Percentiles rank a stretch among this genome's conserved stretches.
Conservation (phyloP, 2,888 invertebrate genomes). For the Parthenolecanium corni region DNA sequence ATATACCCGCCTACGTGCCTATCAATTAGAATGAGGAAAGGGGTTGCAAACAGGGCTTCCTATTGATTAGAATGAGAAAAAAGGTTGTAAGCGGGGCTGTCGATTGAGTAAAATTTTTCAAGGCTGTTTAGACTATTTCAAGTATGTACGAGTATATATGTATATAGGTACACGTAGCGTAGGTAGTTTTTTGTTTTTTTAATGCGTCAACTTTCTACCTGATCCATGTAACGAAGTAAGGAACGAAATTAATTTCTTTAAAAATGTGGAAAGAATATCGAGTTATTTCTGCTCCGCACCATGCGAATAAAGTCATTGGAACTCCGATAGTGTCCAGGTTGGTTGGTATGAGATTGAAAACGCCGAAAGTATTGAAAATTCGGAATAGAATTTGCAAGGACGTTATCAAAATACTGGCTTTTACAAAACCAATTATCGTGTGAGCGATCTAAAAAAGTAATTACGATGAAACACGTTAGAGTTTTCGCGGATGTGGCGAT, state of each 20-base stretch:
- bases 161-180: too few species aligned
- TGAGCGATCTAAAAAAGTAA: conserved; percentile 13
- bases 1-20: too few species aligned
- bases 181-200: background rate
- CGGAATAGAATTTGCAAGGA: conserved; percentile 20
- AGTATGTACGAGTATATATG: too few species aligned
- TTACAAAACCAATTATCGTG: conserved; percentile 16
- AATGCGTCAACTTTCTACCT: background rate
- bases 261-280: conserved; percentile 20
- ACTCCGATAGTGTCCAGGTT: conserved; percentile 13
- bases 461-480: too few species aligned
- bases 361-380: conserved; percentile 21
- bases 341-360: conserved; percentile 15
- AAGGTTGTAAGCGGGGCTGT: too few species aligned
- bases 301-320: conserved; percentile 25
- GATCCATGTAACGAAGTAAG: conserved; percentile 15
- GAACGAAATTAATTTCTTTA: conserved; percentile 18
- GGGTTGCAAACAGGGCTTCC: background rate
- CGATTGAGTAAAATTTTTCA: too few species aligned
- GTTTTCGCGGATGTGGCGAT: too few species aligned
- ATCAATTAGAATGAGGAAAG: background rate
- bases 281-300: conserved; percentile 21
- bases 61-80: too few species aligned
- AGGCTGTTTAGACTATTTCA: too few species aligned
- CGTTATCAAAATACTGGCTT: conserved; percentile 17